Base-by-base conservation (phyloP, 2,797 vertebrate genomes). In the Acanthopagrus latus region DNA sequence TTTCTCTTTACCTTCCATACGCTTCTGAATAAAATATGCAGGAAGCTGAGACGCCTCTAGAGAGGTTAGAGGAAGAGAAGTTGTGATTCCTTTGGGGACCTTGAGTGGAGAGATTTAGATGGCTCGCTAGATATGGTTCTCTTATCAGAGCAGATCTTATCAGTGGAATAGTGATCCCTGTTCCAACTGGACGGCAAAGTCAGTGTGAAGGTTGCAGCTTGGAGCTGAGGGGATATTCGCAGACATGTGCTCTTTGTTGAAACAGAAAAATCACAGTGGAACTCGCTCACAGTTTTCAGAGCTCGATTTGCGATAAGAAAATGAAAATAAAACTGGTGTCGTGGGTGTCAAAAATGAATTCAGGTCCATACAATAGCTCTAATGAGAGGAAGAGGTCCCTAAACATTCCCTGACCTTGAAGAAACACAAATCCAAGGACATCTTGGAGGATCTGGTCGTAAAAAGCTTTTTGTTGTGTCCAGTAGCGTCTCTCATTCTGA, bases 111-210 rank as follows among this genome's bases (percentile, higher is more conserved):
- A 70, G 66, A 68, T 55, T 38, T 65, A 74, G 78, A 82, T 80
- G 76, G 57, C 68, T 78, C 71, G 44, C 47, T 18, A 74, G 84
- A 84, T 86, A 67, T 70, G 70, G 50, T 25, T 29, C 46, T 77
- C 69, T 78, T 86, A 89, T 88, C 87, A 3, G 55, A 74, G 76
- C 27, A 48, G 74, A 88, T 88, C 77, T 82, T 76, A 89, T 83
- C 83, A 77, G 63, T 0, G 17, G 57, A 72, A 18, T 54, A 76
- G 71, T 44, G 71, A 85, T 80, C 71, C 84, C 64, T 62, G 82
- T 78, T 79, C 69, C 64, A 64, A 56, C 58, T 18, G 80, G 78
- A 72, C 23, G 16, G 44, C 84, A 86, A 86, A 78, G 87, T 90
- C 82, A 54, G 46, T 5, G 62, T 74, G 80, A 90, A 89, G 89